Evolutionary conservation across 2,888 invertebrate species (phyloP).

Genomic region (Athalia circularis): DNA sequence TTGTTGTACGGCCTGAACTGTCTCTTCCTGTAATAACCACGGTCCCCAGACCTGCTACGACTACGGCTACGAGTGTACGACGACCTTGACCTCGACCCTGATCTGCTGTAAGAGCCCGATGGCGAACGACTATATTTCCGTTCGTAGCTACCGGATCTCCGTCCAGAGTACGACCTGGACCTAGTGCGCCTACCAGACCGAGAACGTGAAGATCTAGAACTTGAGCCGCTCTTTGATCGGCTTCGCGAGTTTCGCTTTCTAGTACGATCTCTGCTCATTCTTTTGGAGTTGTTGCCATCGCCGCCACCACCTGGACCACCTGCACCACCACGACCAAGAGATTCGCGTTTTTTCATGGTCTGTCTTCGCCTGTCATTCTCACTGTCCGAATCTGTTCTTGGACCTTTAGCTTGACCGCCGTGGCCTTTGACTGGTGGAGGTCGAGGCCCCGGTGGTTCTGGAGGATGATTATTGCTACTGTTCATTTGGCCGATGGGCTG

Average conservation of each 20-base stretch:
- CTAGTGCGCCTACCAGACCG: conserved; percentile 78
- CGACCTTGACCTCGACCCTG: conserved; percentile 75
- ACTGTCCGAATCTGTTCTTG: conserved; percentile 76
- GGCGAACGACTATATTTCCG: conserved; percentile 71
- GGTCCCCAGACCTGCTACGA: conserved; percentile 75
- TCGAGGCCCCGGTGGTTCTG: conserved; percentile 66
- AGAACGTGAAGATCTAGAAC: conserved; percentile 81
- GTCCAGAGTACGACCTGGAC: conserved; percentile 73
- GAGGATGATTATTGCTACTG: conserved; percentile 60
- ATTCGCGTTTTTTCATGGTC: conserved; percentile 47
- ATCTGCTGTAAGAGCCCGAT: conserved; percentile 69
- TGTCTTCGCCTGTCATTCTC: conserved; percentile 61
- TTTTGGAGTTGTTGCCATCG: conserved; percentile 54
- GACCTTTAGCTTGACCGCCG: conserved; percentile 77
- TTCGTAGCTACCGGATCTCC: conserved; percentile 71
- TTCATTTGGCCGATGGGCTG: conserved; percentile 68
- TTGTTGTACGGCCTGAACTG: conserved; percentile 77
- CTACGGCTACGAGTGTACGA: conserved; percentile 76
- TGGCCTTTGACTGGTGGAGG: conserved; percentile 69
- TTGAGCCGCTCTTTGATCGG: conserved; percentile 77
- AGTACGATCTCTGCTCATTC: conserved; percentile 66
- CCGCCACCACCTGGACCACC: conserved; percentile 47
- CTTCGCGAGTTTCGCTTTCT: conserved; percentile 66
- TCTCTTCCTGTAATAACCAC: conserved; percentile 70
- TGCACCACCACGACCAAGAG: conserved; percentile 60